Evolutionary conservation across 2,797 vertebrate species (phyloP).

Genomic region (Hypotaenidia okinawae): DNA sequence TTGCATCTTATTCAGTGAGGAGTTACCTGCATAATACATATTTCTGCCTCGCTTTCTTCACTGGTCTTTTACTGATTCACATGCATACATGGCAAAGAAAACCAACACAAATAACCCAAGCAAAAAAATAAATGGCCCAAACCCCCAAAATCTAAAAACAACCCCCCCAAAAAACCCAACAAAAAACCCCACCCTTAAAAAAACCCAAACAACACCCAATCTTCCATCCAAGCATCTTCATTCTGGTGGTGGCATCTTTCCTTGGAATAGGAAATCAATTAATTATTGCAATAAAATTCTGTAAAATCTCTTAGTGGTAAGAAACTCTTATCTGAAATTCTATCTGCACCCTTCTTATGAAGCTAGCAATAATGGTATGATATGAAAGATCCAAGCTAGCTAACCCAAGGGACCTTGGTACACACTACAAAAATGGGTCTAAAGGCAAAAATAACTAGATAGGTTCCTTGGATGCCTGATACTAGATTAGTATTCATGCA

Average conservation of each 20-base stretch:
- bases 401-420: background rate
- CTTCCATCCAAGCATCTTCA: background rate
- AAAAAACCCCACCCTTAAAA: no score
- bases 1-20: background rate
- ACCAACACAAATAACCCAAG: background rate
- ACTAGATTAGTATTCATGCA: background rate
- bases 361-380: background rate
- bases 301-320: background rate
- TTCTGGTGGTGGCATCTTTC: background rate
- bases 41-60: background rate
- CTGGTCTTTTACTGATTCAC: background rate
- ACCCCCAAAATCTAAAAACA: background rate
- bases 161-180: background rate
- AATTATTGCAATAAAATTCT: background rate
- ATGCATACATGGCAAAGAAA: rapidly evolving
- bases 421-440: background rate
- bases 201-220: rapidly evolving
- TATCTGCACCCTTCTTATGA: background rate
- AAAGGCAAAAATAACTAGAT: background rate
- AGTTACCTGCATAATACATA: background rate
- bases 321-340: background rate
- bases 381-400: background rate
- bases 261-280: background rate
- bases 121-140: background rate
- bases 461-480: background rate